Evolutionary conservation across 2,888 invertebrate species (phyloP).

Genomic region (Notocelia uddmanniana): DNA sequence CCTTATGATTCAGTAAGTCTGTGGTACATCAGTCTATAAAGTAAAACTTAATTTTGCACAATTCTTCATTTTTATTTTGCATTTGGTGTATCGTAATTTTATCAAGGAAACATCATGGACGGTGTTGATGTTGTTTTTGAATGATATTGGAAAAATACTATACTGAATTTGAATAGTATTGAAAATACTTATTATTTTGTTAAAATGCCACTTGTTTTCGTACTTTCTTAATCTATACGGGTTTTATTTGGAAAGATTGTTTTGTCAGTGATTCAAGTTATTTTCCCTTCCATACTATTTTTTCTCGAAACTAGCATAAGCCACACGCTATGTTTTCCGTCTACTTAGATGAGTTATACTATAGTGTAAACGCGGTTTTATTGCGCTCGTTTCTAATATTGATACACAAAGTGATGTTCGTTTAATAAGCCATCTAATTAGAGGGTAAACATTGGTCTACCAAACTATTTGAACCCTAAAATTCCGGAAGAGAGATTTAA

Average conservation of each 20-base stretch:
- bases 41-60: slow-evolving; percentile 10
- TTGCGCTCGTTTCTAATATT: not conserved
- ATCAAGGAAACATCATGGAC: not conserved
- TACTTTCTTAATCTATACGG: slow-evolving; percentile 21
- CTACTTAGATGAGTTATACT: not conserved
- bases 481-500: no score
- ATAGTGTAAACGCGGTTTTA: not conserved
- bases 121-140: not conserved
- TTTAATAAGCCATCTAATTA: not conserved
- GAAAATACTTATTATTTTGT: not conserved
- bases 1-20: slow-evolving; percentile 8
- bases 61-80: not conserved
- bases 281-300: not conserved
- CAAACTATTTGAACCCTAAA: no score
- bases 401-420: not conserved
- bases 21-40: not conserved
- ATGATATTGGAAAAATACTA: not conserved
- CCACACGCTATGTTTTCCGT: not conserved
- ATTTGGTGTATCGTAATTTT: not conserved
- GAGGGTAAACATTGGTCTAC: not conserved
- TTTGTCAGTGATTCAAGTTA: not conserved
- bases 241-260: slow-evolving; percentile 19
- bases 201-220: not conserved
- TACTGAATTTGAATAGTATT: not conserved
- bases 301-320: not conserved